Evolutionary conservation across 2,888 invertebrate genomes (phyloP), one percentile per base, ranked within the genome.

Genomic region (Melinaea menophilus): DNA sequence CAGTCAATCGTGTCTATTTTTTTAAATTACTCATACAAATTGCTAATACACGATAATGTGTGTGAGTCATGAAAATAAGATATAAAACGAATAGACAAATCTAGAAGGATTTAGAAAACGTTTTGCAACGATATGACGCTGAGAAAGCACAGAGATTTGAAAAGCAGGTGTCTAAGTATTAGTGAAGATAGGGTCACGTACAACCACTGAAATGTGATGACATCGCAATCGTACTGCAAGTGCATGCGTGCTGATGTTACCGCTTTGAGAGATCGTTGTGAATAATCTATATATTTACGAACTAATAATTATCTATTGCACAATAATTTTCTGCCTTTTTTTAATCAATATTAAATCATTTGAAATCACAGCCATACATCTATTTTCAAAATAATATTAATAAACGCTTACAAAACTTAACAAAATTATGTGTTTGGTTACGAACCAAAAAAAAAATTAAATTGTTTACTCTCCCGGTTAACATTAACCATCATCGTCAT

Each of bases 161-260:
- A 85, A 83, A 85, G 85, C 87, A 88, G 88, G 86, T 88, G 88
- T 81, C 81, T 79, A 69, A 79, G 86, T 86, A 86, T 88, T 88
- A 87, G 84, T 66, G 75, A 69, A 86, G 85, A 90, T 90, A 79
- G 84, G 80, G 83, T 89, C 90, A 90, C 90, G 90, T 90, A 79
- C 75, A 70, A 64, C 75, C 73, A 74, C 81, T 84, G 83, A 84
- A 80, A 87, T 85, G 88, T 82, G 86, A 85, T 84, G 90, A 87
- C 89, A 87, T 71, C 83, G 87, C 88, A 87, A 85, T 86, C 79
- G 79, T 76, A 75, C 73, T 75, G 75, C 80, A 75, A 72, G 76
- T 76, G 78, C 79, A 79, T 75, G 76, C 78, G 75, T 81, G 75
- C 78, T 74, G 83, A 81, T 80, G 72, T 66, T 62, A 69, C 65